Percentiles rank a stretch among this genome's conserved stretches.
Conservation (phyloP, 2,797 vertebrate species). For the Myotis vivesi region DNA sequence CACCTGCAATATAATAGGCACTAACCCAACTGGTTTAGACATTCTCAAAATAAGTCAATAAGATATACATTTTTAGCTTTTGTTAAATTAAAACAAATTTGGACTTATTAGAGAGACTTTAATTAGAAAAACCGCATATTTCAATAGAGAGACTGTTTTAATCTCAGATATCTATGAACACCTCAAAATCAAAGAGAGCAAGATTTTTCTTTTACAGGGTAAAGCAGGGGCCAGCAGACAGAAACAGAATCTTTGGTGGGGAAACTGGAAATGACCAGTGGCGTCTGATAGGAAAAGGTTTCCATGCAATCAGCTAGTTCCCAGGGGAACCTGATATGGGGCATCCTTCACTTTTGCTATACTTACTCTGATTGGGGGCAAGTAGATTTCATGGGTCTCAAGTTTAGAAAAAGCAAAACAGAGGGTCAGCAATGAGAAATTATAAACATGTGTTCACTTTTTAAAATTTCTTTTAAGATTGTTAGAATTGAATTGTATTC, state of each 20-base stretch:
- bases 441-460: background rate
- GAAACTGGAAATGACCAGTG: background rate
- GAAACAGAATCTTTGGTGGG: background rate
- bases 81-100: background rate
- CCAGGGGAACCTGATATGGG: background rate
- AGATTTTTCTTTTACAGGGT: background rate
- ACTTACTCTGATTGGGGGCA: background rate
- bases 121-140: background rate
- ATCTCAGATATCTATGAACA: background rate
- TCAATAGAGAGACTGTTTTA: background rate
- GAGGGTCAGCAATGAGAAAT: background rate
- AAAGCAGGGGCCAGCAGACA: background rate
- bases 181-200: background rate
- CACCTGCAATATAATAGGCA: background rate
- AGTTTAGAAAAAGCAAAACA: background rate
- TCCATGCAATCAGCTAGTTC: background rate
- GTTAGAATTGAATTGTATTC: background rate
- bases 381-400: background rate
- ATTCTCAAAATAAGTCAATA: background rate
- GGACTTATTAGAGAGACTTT: background rate
- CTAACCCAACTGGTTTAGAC: background rate
- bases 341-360: background rate
- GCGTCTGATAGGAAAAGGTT: background rate
- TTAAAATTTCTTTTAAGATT: background rate
- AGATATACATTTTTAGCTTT: background rate